Evolutionary conservation across 2,888 invertebrate species (phyloP).

Genomic region (Drosophila neutralis): DNA sequence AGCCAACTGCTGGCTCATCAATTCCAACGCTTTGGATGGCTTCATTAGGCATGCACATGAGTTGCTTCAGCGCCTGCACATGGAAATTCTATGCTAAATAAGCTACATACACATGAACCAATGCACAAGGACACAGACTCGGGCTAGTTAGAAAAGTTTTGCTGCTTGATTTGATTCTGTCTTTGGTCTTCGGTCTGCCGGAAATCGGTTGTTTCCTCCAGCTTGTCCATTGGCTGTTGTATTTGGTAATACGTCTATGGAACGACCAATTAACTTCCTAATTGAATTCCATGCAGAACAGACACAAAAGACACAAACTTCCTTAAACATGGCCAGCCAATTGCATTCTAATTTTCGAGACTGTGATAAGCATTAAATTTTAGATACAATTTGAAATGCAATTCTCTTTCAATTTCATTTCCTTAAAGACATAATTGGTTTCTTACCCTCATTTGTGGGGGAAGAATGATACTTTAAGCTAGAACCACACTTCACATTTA

Average conservation of each 20-base stretch:
- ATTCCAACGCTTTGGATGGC: slow-evolving; percentile 56
- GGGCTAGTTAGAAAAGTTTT: slow-evolving; percentile 66
- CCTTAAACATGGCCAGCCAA: slow-evolving; percentile 27
- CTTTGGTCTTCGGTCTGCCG: slow-evolving; percentile 51
- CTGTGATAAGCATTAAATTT: slow-evolving; percentile 58
- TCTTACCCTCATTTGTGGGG: background rate
- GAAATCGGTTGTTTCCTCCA: slow-evolving; percentile 70
- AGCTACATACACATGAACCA: slow-evolving; percentile 13
- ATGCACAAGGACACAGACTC: slow-evolving; percentile 14
- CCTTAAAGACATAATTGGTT: background rate
- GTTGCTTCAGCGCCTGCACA: slow-evolving; percentile 57
- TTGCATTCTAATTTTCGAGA: slow-evolving; percentile 56
- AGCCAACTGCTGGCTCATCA: slow-evolving; percentile 59
- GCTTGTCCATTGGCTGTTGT: slow-evolving; percentile 46
- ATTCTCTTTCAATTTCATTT: slow-evolving; percentile 29
- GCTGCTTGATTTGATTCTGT: slow-evolving; percentile 72
- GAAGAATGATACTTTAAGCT: background rate
- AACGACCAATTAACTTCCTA: slow-evolving; percentile 70
- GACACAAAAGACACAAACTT: slow-evolving; percentile 26
- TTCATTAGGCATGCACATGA: slow-evolving; percentile 79
- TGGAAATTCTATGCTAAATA: slow-evolving; percentile 57
- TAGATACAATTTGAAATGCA: slow-evolving; percentile 35
- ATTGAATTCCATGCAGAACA: slow-evolving; percentile 69
- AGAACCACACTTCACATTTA: background rate
- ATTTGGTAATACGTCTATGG: slow-evolving; percentile 42